Evolutionary conservation across 2,113 vertebrate genomes (phyloP).

Genomic region (Thamnophis sirtalis): DNA sequence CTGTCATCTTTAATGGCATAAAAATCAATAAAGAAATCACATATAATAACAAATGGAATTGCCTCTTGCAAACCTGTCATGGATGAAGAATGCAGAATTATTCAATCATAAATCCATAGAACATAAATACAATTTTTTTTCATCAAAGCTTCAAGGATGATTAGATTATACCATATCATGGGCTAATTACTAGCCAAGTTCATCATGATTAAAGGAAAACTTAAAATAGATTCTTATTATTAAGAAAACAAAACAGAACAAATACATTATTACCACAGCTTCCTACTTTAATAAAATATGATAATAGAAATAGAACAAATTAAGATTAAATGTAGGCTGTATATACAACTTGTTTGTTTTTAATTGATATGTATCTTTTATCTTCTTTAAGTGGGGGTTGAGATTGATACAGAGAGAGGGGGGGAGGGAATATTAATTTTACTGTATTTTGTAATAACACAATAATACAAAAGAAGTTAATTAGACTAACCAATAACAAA

Average conservation of each 20-base stretch:
- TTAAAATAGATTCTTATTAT: slow-evolving; percentile 9
- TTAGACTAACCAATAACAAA: background rate
- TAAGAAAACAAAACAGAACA: background rate
- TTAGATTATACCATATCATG: slow-evolving; percentile 20
- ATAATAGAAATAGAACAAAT: background rate
- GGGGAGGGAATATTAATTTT: background rate
- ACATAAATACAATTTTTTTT: slow-evolving; percentile 4
- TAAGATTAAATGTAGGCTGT: background rate
- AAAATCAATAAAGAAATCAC: slow-evolving; percentile 31
- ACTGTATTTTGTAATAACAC: background rate
- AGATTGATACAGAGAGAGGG: background rate
- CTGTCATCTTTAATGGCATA: slow-evolving; percentile 9
- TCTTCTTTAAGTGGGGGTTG: background rate
- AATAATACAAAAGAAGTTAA: background rate
- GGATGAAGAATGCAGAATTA: slow-evolving; percentile 19
- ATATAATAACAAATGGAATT: slow-evolving; percentile 29
- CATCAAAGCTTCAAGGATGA: slow-evolving; percentile 13
- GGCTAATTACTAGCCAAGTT: slow-evolving; percentile 4
- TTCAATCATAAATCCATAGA: slow-evolving; percentile 19
- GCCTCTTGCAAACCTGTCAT: slow-evolving; percentile 24
- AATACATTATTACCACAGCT: background rate
- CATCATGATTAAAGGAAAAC: slow-evolving; percentile 4
- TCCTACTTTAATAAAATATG: background rate
- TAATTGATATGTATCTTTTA: background rate
- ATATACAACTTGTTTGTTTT: background rate